These are phyloP conservation scores for Catocala fraxini DNA, from an alignment of 2,888 invertebrate species.

Conservation along the genomic window DNA sequence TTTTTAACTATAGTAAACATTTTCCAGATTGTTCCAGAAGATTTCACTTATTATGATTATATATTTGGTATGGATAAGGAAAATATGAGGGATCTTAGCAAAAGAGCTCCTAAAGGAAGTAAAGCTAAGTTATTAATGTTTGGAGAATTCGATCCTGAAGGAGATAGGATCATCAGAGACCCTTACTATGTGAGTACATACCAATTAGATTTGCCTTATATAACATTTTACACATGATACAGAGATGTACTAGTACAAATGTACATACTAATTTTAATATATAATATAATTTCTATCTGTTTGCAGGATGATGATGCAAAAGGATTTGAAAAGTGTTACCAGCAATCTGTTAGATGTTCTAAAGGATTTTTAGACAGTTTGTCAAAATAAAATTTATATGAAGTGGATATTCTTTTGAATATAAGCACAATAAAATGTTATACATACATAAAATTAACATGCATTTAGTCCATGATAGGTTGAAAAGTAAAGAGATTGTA, in stretches of 20 bases:
- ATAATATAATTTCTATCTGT: not conserved
- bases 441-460: too few species aligned
- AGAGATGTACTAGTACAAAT: too few species aligned
- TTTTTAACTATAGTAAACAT: conserved; percentile 1
- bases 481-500: too few species aligned
- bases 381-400: not conserved
- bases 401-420: too few species aligned
- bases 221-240: too few species aligned
- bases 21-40: conserved; percentile 90
- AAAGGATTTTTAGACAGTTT: conserved; percentile 72
- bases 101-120: conserved; percentile 88
- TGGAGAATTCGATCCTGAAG: conserved; percentile 95
- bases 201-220: too few species aligned
- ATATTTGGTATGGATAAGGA: conserved; percentile 98
- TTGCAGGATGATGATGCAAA: conserved; percentile 73
- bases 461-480: too few species aligned
- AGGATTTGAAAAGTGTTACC: conserved; percentile 82
- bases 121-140: conserved; percentile 93
- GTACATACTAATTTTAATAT: not conserved
- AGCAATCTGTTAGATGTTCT: conserved; percentile 80
- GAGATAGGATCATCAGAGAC: conserved; percentile 94
- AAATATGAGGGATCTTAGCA: conserved; percentile 92
- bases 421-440: too few species aligned
- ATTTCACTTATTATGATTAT: conserved; percentile 94
- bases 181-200: conserved; percentile 94